phyloP scores from a whole-genome alignment of 1,140 invertebrate genomes.

The Schlechtendalia chinensis region DNA sequence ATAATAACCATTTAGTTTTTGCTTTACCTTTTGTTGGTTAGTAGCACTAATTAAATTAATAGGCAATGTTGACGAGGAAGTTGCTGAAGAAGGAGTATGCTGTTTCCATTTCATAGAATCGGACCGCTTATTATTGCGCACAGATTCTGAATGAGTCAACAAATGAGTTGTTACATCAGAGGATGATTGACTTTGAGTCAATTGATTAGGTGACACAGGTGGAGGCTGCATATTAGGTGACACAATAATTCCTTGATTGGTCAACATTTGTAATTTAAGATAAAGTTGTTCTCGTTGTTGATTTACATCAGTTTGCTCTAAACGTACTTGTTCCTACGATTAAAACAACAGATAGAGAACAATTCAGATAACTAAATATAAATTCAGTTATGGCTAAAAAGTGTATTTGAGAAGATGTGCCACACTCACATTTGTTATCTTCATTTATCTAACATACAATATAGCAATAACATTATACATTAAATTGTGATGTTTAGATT shows the following conservation, averaged over 20 bases:
- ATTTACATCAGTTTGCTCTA: conserved; percentile 77
- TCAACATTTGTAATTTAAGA: conserved; percentile 74
- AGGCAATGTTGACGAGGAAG: conserved; percentile 59
- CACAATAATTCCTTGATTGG: conserved; percentile 67
- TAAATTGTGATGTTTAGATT: too few species aligned
- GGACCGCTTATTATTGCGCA: conserved; percentile 51
- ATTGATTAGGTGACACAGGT: conserved; percentile 50
- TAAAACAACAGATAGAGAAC: too few species aligned
- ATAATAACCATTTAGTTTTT: not conserved
- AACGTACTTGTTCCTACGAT: conserved; percentile 68
- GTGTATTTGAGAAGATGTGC: too few species aligned
- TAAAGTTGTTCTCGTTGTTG: conserved; percentile 85
- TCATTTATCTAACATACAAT: too few species aligned
- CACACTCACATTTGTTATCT: too few species aligned
- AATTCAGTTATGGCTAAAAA: not conserved
- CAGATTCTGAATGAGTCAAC: conserved; percentile 43
- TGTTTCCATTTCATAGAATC: conserved; percentile 54
- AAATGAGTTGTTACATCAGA: conserved; percentile 10
- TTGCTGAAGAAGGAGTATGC: conserved; percentile 42
- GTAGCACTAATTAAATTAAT: conserved; percentile 76
- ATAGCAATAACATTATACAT: too few species aligned
- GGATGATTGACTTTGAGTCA: conserved; percentile 32
- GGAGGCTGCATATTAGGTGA: conserved; percentile 53
- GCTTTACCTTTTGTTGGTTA: conserved; percentile 73
- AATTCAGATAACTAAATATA: too few species aligned